Conservation (phyloP, 2,888 invertebrate species). For the Drosophila longiperda region DNA sequence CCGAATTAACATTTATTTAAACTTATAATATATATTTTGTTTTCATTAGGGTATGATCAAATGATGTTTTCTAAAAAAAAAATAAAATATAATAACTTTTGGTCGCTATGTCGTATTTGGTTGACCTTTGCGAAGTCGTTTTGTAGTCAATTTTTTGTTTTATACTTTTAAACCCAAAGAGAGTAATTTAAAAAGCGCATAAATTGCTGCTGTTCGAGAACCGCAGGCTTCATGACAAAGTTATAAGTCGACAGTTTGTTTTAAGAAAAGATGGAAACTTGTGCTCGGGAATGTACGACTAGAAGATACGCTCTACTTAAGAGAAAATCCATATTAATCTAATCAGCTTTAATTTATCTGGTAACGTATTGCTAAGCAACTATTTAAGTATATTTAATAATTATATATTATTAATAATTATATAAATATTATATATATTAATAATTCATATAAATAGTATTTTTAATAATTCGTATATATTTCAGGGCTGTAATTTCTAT, state of each 20-base stretch:
- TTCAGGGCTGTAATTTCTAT: neutral
- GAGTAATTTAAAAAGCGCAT: constrained; percentile 35
- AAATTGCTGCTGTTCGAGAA: constrained; percentile 32
- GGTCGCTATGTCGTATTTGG: constrained; percentile 4
- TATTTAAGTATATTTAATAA: neutral
- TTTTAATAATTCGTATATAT: neutral
- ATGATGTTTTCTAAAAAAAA: neutral
- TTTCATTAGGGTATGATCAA: neutral
- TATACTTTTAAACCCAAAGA: constrained; percentile 7
- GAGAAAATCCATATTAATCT: neutral
- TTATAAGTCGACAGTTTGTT: constrained; percentile 33
- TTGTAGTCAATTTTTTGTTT: neutral
- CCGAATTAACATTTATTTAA: neutral
- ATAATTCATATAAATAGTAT: neutral
- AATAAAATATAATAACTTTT: neutral
- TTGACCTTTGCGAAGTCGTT: constrained; percentile 4
- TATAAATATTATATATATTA: no score
- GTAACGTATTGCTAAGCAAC: neutral
- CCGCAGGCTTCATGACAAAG: constrained; percentile 40
- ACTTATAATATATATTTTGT: neutral
- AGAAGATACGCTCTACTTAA: neutral
- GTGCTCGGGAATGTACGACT: neutral
- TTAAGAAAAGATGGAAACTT: neutral
- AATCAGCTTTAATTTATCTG: neutral
- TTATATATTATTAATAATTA: no score